A percentile compares a stretch with the other conserved stretches of the same genome.
Conservation (phyloP, 2,113 vertebrate species). For the Hymenochirus boettgeri region DNA sequence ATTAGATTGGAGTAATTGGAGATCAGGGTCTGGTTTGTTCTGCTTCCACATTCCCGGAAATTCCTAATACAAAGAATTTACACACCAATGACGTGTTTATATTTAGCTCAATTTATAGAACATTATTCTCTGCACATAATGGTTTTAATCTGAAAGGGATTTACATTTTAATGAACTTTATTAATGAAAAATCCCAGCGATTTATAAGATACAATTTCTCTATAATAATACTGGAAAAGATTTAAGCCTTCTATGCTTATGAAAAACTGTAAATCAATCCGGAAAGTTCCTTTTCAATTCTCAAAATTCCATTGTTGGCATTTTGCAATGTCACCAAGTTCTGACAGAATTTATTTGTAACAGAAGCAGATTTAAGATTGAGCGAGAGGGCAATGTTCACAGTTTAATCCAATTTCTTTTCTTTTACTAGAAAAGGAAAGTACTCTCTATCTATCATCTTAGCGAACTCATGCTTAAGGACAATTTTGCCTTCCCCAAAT, state of each 20-base stretch:
- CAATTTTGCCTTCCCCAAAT: no score
- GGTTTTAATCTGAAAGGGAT: no score
- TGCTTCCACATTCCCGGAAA: no score
- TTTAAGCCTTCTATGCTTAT: constrained; percentile 5
- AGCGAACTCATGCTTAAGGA: no score
- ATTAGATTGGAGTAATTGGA: no score
- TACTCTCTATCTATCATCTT: neutral
- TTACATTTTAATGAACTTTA: no score
- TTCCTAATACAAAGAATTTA: no score
- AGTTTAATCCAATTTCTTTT: constrained; percentile 16
- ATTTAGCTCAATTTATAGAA: no score
- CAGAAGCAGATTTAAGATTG: constrained; percentile 23
- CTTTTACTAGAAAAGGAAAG: constrained; percentile 1
- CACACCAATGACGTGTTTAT: no score
- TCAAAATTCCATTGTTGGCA: constrained; percentile 16
- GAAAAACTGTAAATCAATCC: constrained; percentile 14
- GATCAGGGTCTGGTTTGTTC: no score
- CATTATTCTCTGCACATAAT: no score
- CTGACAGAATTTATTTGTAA: constrained; percentile 38
- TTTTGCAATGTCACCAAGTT: constrained; percentile 21
- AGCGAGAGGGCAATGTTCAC: constrained; percentile 4
- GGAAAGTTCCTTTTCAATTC: constrained; percentile 18
- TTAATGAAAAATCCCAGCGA: no score
- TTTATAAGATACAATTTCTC: constrained; percentile 3
- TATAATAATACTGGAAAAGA: neutral